Evolutionary conservation across 2,113 vertebrate species (phyloP).

Genomic region (Hippocampus mohnikei): DNA sequence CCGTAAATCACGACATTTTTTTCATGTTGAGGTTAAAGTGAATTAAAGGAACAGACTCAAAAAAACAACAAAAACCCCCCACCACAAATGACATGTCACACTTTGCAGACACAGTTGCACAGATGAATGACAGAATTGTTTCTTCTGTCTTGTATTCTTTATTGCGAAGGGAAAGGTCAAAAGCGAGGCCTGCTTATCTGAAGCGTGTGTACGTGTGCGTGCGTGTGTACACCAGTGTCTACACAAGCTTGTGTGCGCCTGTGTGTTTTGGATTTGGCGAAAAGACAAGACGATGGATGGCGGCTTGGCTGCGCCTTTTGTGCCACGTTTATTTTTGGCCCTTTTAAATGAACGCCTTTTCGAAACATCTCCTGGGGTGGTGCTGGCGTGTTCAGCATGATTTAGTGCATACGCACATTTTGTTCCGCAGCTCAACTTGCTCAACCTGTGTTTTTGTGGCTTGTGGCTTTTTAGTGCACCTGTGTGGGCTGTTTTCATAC

Average conservation of each 20-base stretch:
- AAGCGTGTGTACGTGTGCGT: neutral
- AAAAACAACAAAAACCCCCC: too few relatives aligned
- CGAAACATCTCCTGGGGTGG: slow-evolving; percentile 31
- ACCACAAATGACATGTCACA: too few relatives aligned
- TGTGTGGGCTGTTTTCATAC: slow-evolving; percentile 31
- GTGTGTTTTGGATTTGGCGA: slow-evolving; percentile 9
- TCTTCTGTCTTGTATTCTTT: neutral
- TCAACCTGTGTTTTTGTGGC: slow-evolving; percentile 22
- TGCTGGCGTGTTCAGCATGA: slow-evolving; percentile 41
- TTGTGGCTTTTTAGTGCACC: slow-evolving; percentile 9
- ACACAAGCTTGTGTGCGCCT: neutral
- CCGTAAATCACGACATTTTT: neutral
- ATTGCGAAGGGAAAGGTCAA: neutral
- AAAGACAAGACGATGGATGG: slow-evolving; percentile 23
- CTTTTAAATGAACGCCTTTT: slow-evolving; percentile 51
- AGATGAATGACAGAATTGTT: neutral
- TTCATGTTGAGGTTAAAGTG: neutral
- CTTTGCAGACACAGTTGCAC: too few relatives aligned
- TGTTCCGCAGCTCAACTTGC: slow-evolving; percentile 43
- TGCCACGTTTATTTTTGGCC: slow-evolving; percentile 50
- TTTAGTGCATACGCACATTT: slow-evolving; percentile 41
- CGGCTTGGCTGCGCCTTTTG: slow-evolving; percentile 53
- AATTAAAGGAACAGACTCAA: neutral
- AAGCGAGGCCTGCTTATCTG: slow-evolving; percentile 6
- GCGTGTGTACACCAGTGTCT: neutral